phyloP scores from a whole-genome alignment of 2,888 invertebrate species.

The Thymelicus lineola region DNA sequence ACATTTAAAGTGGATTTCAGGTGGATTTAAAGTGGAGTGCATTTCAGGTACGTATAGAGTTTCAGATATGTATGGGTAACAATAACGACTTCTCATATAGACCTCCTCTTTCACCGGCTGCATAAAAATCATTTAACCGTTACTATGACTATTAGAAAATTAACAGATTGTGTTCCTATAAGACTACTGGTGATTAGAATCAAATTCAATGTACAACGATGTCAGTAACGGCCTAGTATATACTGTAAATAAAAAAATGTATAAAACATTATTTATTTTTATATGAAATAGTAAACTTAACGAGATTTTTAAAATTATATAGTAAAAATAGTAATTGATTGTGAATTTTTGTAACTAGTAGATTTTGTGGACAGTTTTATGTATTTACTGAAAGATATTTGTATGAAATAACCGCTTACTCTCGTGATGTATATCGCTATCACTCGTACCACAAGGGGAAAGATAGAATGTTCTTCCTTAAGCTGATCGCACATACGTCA shows the following conservation, averaged over 20 bases:
- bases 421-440: conserved; percentile 6
- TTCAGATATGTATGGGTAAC: too few species aligned
- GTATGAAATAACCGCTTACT: conserved; percentile 16
- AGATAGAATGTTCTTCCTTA: conserved; percentile 12
- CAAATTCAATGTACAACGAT: conserved; percentile 36
- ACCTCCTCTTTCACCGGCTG: too few species aligned
- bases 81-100: background rate
- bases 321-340: conserved; percentile 10
- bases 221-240: conserved; percentile 27
- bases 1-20: background rate
- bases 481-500: too few species aligned
- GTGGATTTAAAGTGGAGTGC: too few species aligned
- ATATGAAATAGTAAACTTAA: conserved; percentile 6
- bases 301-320: conserved; percentile 31
- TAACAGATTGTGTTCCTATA: conserved; percentile 33
- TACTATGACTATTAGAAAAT: conserved; percentile 1
- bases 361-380: conserved; percentile 19
- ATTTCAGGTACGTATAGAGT: too few species aligned
- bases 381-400: conserved; percentile 8
- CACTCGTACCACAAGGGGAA: conserved; percentile 20
- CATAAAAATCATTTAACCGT: background rate
- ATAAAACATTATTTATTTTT: conserved; percentile 17
- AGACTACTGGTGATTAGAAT: conserved; percentile 24
- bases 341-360: conserved; percentile 22
- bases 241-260: conserved; percentile 14